Evolutionary conservation across 2,113 vertebrate species (phyloP), one percentile per base, ranked within the genome.

Genomic region (Lichenostomus cassidix): DNA sequence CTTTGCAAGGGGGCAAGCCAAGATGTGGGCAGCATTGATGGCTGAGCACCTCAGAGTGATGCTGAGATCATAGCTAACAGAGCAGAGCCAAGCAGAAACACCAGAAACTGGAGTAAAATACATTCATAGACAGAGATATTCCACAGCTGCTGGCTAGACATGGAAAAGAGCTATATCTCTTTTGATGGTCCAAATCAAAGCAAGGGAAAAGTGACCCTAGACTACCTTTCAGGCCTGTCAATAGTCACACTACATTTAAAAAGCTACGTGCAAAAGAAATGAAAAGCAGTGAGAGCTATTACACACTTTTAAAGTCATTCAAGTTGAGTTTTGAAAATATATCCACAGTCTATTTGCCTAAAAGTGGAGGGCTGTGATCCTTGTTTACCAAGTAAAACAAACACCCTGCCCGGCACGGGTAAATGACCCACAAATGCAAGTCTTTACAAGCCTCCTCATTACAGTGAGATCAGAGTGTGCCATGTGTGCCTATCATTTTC

Each of bases 391-490:
- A 92, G 86, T 74, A 88, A 90, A 94, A 62, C 58, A 87, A 94
- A 91, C 67, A 86, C 37, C 44, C 60, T 12, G 3, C 28, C 29
- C 5, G 1, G 80, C 58, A 56, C 5, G 1, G 37, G 75, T 55
- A 92, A 96, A 86, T 83, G 76, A 90, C 71, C 85, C 56, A 73
- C 14, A 0, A 93, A 79, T 49, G 71, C 95, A 92, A 83, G 96
- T 50, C 90, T 96, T 95, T 90, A 86, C 94, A 94, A 89, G 90
- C 39, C 92, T 74, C 71, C 76, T 93, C 59, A 74, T 92, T 95
- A 93, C 63, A 73, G 55, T 13, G 63, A 94, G 90, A 90, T 86
- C 86, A 92, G 89, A 92, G 71, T 18, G 39, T 90, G 84, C 81
- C 86, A 90, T 70, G 79, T 94, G 83, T 86, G 79, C 39, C 85